Evolutionary conservation across 2,797 vertebrate genomes (phyloP).

Genomic region (Antrozous pallidus): DNA sequence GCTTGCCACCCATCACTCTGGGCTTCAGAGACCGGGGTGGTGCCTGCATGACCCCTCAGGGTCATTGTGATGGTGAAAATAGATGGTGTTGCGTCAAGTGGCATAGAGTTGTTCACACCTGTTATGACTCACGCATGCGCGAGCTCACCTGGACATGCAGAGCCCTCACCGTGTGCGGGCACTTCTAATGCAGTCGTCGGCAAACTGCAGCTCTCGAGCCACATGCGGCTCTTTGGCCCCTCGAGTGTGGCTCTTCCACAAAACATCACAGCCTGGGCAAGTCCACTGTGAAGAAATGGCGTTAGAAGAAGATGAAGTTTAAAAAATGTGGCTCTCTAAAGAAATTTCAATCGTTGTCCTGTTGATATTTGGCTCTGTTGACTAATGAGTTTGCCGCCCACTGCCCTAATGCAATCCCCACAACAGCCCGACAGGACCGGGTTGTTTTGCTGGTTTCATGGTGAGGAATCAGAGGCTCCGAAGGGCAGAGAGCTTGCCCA

Average conservation of each 20-base stretch:
- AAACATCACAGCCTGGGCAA: too few species aligned
- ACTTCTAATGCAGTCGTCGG: too few species aligned
- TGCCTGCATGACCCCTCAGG: neutral
- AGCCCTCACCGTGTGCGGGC: neutral
- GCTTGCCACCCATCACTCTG: neutral
- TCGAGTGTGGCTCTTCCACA: too few species aligned
- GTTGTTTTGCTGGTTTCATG: neutral
- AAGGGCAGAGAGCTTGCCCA: neutral
- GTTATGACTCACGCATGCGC: neutral
- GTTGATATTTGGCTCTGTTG: too few species aligned
- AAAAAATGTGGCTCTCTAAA: too few species aligned
- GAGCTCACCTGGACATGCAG: neutral
- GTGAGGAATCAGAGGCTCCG: neutral
- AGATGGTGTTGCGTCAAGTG: neutral
- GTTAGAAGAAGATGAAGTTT: too few species aligned
- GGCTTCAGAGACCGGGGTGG: neutral
- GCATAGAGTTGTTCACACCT: neutral
- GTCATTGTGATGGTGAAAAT: neutral
- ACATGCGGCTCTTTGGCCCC: too few species aligned
- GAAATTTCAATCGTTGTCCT: too few species aligned
- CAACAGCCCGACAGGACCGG: neutral
- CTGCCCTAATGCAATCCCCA: neutral
- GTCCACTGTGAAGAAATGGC: too few species aligned
- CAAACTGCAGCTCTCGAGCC: too few species aligned
- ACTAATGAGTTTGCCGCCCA: too few species aligned